These are phyloP conservation scores for Myrmecophaga tridactyla DNA, from an alignment of 2,113 vertebrate genomes.

Conservation along the genomic window DNA sequence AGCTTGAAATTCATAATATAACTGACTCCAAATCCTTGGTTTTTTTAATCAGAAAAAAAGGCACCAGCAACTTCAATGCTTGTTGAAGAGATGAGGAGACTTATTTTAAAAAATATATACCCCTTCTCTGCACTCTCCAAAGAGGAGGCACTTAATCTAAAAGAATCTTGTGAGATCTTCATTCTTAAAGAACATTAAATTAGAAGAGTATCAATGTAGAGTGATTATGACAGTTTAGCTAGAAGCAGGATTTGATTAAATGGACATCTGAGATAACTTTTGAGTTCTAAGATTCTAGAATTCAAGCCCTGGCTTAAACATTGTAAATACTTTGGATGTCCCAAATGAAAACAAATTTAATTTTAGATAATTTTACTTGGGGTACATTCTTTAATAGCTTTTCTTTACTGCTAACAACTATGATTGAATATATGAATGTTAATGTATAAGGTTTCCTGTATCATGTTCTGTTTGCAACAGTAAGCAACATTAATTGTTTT, in stretches of 20 bases:
- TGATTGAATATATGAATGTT: conserved; percentile 13
- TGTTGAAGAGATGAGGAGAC: neutral
- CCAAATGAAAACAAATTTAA: neutral
- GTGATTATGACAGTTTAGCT: neutral
- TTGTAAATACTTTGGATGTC: neutral
- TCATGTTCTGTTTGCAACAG: conserved; percentile 13
- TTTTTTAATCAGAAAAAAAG: conserved; percentile 37
- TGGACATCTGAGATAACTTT: neutral
- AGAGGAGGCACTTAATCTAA: conserved; percentile 25
- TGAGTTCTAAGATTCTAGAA: conserved; percentile 36
- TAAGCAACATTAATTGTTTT: conserved; percentile 12
- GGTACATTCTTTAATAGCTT: neutral
- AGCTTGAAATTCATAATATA: neutral
- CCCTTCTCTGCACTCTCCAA: neutral
- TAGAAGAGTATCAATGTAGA: neutral
- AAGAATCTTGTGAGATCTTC: conserved; percentile 14
- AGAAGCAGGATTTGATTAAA: neutral
- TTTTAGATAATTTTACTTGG: conserved; percentile 33
- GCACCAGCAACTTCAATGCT: neutral
- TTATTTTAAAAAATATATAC: conserved; percentile 4
- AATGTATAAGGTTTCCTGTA: neutral
- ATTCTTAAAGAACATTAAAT: conserved; percentile 39
- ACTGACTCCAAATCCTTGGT: neutral
- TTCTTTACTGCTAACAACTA: conserved; percentile 5
- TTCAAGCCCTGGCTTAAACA: conserved; percentile 15